Percentiles rank a stretch among this genome's conserved stretches.
These are phyloP conservation scores for Xyrauchen texanus DNA, from an alignment of 2,113 vertebrate species.

Conservation along the genomic window DNA sequence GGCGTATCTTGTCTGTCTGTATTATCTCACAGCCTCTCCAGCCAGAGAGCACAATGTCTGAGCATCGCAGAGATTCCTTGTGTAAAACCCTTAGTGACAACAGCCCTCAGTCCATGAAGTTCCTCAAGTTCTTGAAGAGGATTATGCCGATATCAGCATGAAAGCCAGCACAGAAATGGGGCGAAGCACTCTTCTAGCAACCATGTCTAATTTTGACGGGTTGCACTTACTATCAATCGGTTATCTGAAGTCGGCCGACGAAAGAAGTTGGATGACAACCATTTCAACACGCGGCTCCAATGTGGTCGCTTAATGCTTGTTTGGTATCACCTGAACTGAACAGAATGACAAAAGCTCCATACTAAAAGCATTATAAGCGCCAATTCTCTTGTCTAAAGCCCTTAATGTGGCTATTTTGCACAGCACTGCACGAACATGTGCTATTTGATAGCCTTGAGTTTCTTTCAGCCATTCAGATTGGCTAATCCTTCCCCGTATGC, in stretches of 20 bases:
- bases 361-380: conserved; percentile 44
- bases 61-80: conserved; percentile 29
- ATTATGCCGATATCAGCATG: conserved; percentile 19
- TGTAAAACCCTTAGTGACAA: not conserved
- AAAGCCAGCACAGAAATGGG: not conserved
- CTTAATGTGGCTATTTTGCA: conserved; percentile 65
- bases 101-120: not conserved
- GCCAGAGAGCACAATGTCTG: conserved; percentile 55
- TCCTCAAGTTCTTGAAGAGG: not conserved
- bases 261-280: conserved; percentile 36
- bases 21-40: conserved; percentile 68
- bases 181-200: not conserved
- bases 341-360: conserved; percentile 26
- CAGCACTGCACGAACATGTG: conserved; percentile 74
- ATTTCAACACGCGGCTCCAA: conserved; percentile 3
- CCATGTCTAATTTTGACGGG: conserved; percentile 39
- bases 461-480: conserved; percentile 51
- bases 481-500: conserved; percentile 71
- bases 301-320: conserved; percentile 26
- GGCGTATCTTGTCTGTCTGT: conserved; percentile 67
- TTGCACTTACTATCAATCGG: conserved; percentile 12
- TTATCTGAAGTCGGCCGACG: conserved; percentile 15
- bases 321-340: conserved; percentile 49
- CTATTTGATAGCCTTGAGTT: conserved; percentile 74
- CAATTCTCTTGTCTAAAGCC: conserved; percentile 56